Evolutionary conservation across 2,113 vertebrate genomes (phyloP), one percentile per base, ranked within the genome.

Genomic region (Empidonax alnorum): DNA sequence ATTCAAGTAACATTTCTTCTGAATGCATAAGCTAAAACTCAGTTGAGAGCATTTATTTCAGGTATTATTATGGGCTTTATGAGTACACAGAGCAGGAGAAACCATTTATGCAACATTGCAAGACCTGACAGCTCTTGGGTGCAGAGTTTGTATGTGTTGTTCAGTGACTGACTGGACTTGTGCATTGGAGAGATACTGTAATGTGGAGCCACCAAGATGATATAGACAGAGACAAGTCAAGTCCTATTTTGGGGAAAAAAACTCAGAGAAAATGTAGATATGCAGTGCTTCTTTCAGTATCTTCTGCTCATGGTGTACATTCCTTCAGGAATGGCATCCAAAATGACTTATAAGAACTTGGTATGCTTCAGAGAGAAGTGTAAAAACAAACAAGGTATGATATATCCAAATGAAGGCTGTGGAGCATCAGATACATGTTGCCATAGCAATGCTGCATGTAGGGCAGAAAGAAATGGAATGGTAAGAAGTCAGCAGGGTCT

Each of bases 401-500:
- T 73, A 3, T 12, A 73, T 24, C 58, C 50, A 49, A 35, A 53
- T 6, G 92, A 68, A 44, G 76, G 69, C 85, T 59, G 79, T 17
- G 41, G 87, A 80, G 71, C 49, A 37, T 59, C 80, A 49, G 73
- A 10, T 2, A 15, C 21, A 11, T 14, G 91, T 73, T 94, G 91
- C 71, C 85, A 95, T 30, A 61, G 93, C 89, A 63, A 92, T 74
- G 49, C 61, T 22, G 80, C 47, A 62, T n/a, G 69, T 62, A 59
- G 91, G 86, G 87, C 13, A 31, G 41, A 9, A 41, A 89, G 78
- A 55, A 87, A 41, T 33, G 50, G 63, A 46, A 69, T 44, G 65
- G 85, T 46, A 63, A 88, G 87, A 55, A 95, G 72, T 30, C 89
- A 85, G 61, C 9, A 37, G 96, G 86, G 77, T 93, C 88, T 61